phyloP scores from a whole-genome alignment of 2,888 invertebrate genomes.

The Trissolcus brochymenae region DNA sequence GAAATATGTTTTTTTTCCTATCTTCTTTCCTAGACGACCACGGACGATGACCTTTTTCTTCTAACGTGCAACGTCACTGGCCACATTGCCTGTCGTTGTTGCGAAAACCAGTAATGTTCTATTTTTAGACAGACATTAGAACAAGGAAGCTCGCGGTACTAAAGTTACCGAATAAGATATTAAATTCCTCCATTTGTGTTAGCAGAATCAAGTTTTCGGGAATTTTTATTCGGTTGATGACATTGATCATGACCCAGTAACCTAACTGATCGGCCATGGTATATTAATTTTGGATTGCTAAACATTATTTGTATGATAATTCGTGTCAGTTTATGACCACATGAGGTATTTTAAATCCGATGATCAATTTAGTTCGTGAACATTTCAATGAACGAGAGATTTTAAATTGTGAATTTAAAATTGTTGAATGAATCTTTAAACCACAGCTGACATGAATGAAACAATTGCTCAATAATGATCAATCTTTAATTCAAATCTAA shows the following conservation, averaged over 20 bases:
- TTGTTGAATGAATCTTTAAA: too few species aligned
- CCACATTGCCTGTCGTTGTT: slow-evolving; percentile 52
- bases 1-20: slow-evolving; percentile 40
- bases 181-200: slow-evolving; percentile 5
- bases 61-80: slow-evolving; percentile 56
- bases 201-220: slow-evolving; percentile 11
- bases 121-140: slow-evolving; percentile 59
- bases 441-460: too few species aligned
- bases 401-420: too few species aligned
- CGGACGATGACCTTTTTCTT: slow-evolving; percentile 59
- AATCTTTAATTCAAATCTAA: too few species aligned
- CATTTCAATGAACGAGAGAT: too few species aligned
- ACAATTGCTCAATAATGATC: too few species aligned
- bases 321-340: too few species aligned
- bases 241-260: slow-evolving; percentile 42
- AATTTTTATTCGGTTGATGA: slow-evolving; percentile 21
- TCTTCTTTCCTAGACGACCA: slow-evolving; percentile 56
- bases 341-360: too few species aligned
- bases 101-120: slow-evolving; percentile 59
- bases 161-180: slow-evolving; percentile 22
- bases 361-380: too few species aligned
- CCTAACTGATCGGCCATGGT: slow-evolving; percentile 28
- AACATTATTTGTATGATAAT: slow-evolving; percentile 5
- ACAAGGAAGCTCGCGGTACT: slow-evolving; percentile 28
- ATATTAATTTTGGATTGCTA: slow-evolving; percentile 20